Conservation (phyloP, 2,797 vertebrate genomes). For the Macrochelys suwanniensis region DNA sequence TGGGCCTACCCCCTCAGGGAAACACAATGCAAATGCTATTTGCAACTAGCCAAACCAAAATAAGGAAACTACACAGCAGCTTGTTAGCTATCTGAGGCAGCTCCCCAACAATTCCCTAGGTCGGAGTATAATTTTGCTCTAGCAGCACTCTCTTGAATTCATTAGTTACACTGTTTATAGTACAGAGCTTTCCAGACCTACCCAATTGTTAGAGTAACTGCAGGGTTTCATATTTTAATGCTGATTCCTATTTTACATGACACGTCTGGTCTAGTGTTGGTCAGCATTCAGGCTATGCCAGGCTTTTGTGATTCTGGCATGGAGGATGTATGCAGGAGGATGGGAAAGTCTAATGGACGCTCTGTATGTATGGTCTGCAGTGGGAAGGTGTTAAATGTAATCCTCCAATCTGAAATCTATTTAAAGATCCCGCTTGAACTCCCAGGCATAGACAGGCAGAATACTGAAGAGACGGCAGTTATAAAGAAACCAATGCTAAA, state of each 20-base stretch:
- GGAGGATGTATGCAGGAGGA: background rate
- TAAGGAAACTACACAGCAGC: background rate
- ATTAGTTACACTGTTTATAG: conserved; percentile 21
- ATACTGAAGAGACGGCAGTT: background rate
- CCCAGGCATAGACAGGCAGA: no score
- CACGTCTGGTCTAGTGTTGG: background rate
- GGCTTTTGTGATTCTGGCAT: background rate
- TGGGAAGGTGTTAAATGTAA: no score
- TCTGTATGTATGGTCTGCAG: no score
- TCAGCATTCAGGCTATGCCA: background rate
- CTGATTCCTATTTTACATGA: background rate
- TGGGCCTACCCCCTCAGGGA: background rate
- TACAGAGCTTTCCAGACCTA: background rate
- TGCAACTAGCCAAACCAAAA: background rate
- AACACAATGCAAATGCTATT: background rate
- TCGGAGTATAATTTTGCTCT: background rate
- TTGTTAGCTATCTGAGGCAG: background rate
- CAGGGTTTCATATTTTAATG: background rate
- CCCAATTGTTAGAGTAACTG: background rate
- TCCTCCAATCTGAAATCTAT: no score
- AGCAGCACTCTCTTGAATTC: background rate
- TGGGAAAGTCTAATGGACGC: background rate
- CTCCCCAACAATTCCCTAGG: background rate
- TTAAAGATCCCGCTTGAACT: no score
- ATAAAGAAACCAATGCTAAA: background rate